phyloP scores from a whole-genome alignment of 1,140 invertebrate species.

The Scaptomyza graminum region DNA sequence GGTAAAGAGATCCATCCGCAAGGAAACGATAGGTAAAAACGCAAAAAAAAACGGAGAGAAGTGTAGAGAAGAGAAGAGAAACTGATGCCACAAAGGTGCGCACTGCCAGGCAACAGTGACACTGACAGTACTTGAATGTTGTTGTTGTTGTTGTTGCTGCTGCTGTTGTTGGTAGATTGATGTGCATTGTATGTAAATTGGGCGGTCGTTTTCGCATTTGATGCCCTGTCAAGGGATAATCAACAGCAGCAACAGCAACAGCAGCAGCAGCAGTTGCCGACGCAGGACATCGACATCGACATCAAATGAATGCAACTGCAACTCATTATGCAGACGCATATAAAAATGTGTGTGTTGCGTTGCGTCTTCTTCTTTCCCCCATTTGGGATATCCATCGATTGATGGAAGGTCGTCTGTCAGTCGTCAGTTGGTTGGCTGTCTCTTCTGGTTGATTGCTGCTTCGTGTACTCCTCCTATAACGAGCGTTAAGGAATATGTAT shows the following conservation, averaged over 20 bases:
- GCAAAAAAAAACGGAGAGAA: slow-evolving; percentile 10
- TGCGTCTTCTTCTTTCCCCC: slow-evolving; percentile 29
- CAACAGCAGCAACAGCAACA: slow-evolving; percentile 57
- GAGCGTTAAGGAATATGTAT: slow-evolving; percentile 65
- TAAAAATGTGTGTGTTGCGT: slow-evolving; percentile 41
- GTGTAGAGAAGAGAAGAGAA: slow-evolving; percentile 23
- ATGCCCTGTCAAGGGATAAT: slow-evolving; percentile 82
- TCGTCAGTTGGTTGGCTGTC: not conserved
- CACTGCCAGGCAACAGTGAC: slow-evolving; percentile 30
- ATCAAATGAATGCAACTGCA: slow-evolving; percentile 38
- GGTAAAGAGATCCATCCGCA: slow-evolving; percentile 26
- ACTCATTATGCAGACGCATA: slow-evolving; percentile 79
- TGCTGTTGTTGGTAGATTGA: slow-evolving; percentile 65
- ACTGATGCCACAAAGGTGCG: slow-evolving; percentile 77
- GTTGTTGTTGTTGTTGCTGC: slow-evolving; percentile 40
- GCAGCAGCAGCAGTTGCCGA: slow-evolving; percentile 6
- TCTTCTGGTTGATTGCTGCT: slow-evolving; percentile 22
- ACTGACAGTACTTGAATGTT: slow-evolving; percentile 55
- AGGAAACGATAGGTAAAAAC: slow-evolving; percentile 7
- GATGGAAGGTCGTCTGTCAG: slow-evolving; percentile 19
- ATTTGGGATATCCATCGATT: slow-evolving; percentile 31
- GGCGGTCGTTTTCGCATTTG: slow-evolving; percentile 80
- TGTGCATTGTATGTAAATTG: slow-evolving; percentile 82
- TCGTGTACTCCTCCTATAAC: slow-evolving; percentile 50
- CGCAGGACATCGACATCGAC: slow-evolving; percentile 35